Conservation (phyloP, 2,888 invertebrate genomes). For the Andrena marginata region DNA sequence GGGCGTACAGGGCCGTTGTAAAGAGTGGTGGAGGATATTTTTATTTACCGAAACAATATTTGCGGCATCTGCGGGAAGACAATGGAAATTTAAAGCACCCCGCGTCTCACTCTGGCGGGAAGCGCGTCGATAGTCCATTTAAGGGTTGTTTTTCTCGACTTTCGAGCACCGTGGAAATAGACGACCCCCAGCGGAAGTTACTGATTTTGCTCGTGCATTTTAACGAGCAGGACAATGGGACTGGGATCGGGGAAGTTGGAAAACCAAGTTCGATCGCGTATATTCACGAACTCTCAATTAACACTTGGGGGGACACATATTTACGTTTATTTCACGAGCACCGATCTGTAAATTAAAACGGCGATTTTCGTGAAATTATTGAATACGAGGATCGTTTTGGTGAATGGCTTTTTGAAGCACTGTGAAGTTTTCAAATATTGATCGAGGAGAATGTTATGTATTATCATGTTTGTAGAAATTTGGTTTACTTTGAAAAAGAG, state of each 20-base stretch:
- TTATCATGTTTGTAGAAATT: too few species aligned
- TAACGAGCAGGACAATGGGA: neutral
- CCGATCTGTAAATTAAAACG: neutral
- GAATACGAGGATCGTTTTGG: too few species aligned
- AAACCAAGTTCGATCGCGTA: neutral
- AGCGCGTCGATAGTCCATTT: neutral
- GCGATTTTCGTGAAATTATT: neutral
- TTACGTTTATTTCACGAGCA: neutral
- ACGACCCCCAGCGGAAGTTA: neutral
- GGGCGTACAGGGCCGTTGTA: neutral
- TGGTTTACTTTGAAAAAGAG: too few species aligned
- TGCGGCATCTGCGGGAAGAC: neutral
- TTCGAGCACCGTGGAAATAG: neutral
- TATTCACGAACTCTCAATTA: neutral
- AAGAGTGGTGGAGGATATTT: neutral
- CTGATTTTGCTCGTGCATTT: slow-evolving; percentile 9
- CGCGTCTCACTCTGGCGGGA: neutral
- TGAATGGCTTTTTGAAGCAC: too few species aligned
- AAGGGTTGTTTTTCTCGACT: neutral
- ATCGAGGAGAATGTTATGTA: too few species aligned
- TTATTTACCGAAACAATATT: slow-evolving; percentile 21
- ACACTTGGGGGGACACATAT: neutral
- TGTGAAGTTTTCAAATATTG: too few species aligned
- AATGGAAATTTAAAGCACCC: slow-evolving; percentile 10
- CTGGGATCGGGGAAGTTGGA: neutral